Evolutionary conservation across 2,797 vertebrate species (phyloP).

Genomic region (Anisognathus igniventris): DNA sequence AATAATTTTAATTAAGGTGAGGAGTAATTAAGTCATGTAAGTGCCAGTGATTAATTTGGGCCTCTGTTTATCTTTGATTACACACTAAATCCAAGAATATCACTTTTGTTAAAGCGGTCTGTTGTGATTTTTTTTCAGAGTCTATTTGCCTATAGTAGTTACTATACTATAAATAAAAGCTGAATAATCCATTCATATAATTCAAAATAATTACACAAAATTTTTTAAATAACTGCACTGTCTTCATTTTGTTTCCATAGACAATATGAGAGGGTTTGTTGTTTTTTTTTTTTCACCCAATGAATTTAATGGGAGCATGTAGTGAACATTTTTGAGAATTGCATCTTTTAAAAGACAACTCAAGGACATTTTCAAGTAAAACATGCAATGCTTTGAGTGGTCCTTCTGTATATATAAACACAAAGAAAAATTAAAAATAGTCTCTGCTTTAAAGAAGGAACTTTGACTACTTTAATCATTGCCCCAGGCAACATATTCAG

Average conservation of each 20-base stretch:
- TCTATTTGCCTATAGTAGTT: neutral
- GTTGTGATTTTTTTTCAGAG: neutral
- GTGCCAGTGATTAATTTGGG: neutral
- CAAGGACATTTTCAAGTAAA: neutral
- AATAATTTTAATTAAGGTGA: neutral
- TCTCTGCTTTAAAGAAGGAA: neutral
- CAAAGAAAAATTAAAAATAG: neutral
- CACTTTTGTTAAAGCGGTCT: neutral
- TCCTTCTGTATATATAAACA: neutral
- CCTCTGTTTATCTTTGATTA: neutral
- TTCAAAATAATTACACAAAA: neutral
- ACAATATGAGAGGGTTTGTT: neutral
- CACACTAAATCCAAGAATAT: neutral
- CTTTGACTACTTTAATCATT: neutral
- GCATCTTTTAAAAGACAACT: neutral
- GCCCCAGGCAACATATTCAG: neutral
- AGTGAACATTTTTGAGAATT: neutral
- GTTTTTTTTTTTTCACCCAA: too few species aligned
- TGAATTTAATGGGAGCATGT: neutral
- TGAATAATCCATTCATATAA: neutral
- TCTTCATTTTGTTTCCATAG: neutral
- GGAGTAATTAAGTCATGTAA: neutral
- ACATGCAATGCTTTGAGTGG: neutral
- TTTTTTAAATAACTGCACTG: neutral
- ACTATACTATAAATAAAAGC: neutral